Evolutionary conservation across 1,140 invertebrate species (phyloP).

Genomic region (Drosophila lini): DNA sequence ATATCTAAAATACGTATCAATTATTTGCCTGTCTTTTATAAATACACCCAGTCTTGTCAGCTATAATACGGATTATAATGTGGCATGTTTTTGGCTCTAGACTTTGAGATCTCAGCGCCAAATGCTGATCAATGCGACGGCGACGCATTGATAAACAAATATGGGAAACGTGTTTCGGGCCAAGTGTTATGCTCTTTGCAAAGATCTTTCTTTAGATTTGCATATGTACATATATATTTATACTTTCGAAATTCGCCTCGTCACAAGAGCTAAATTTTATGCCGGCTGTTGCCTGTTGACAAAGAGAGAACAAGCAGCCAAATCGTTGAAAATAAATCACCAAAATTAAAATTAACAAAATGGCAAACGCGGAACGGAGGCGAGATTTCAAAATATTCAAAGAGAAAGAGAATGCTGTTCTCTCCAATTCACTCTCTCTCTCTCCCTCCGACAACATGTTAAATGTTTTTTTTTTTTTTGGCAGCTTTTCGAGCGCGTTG

Average conservation of each 20-base stretch:
- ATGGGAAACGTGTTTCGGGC: constrained; percentile 39
- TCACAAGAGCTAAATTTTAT: constrained; percentile 27
- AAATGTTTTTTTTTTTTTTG: constrained; percentile 41
- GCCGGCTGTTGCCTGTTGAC: constrained; percentile 36
- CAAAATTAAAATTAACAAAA: constrained; percentile 59
- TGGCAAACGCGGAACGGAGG: constrained; percentile 47
- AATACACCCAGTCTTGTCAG: constrained; percentile 1
- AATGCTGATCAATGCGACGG: constrained; percentile 36
- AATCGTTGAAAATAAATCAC: constrained; percentile 60
- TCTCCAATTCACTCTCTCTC: constrained; percentile 1
- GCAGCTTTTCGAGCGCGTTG: constrained; percentile 51
- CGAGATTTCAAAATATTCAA: constrained; percentile 41
- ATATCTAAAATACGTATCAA: neutral
- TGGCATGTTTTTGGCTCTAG: constrained; percentile 24
- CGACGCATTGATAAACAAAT: constrained; percentile 52
- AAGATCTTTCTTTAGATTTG: constrained; percentile 30
- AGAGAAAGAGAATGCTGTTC: constrained; percentile 15
- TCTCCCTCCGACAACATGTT: constrained; percentile 40
- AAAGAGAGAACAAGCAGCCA: constrained; percentile 27
- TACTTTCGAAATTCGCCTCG: constrained; percentile 16
- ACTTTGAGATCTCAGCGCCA: constrained; percentile 26
- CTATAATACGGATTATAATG: constrained; percentile 1
- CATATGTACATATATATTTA: constrained; percentile 3
- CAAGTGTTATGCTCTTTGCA: constrained; percentile 23
- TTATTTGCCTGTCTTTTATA: neutral